Conservation (phyloP, 2,797 vertebrate genomes). For the Sarcoramphus papa region DNA sequence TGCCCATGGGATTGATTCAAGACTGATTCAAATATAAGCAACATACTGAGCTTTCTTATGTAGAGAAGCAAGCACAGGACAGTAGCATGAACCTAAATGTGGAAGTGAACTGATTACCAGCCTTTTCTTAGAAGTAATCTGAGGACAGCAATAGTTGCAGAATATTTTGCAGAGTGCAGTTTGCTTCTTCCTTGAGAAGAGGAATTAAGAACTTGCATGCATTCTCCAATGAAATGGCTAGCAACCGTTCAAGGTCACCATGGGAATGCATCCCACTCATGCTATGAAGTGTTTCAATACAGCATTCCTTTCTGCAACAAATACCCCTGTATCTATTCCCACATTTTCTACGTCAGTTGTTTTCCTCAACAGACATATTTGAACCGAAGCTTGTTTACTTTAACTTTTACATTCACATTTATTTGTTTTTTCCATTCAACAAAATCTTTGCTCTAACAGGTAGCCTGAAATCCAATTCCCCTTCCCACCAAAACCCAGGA, state of each 20-base stretch:
- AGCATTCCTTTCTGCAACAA: neutral
- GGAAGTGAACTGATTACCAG: neutral
- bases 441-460: neutral
- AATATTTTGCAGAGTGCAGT: neutral
- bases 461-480: neutral
- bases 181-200: neutral
- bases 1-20: neutral
- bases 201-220: neutral
- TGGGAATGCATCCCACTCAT: neutral
- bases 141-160: neutral
- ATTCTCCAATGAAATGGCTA: neutral
- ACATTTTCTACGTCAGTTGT: neutral
- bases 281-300: neutral
- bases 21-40: neutral
- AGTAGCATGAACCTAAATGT: neutral
- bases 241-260: neutral
- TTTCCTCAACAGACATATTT: neutral
- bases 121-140: neutral
- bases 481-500: neutral
- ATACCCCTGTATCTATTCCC: neutral
- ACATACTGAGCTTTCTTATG: neutral
- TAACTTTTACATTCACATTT: neutral
- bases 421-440: neutral
- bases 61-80: neutral
- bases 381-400: neutral